A percentile compares a stretch with the other conserved stretches of the same genome.
These are phyloP conservation scores for Drosophila putrida DNA, from an alignment of 2,888 invertebrate species.

Conservation along the genomic window DNA sequence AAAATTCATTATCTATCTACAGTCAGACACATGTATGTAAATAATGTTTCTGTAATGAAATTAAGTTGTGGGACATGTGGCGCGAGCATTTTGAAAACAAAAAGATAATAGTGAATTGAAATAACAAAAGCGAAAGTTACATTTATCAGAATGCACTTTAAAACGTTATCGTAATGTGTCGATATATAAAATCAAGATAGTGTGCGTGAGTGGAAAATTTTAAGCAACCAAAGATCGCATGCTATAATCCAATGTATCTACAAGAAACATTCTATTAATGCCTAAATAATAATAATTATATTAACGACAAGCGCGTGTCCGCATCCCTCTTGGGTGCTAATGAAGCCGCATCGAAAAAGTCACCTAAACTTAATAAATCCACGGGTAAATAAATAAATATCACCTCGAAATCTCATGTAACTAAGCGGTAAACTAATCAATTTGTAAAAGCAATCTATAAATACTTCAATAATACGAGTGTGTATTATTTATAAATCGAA, in stretches of 20 bases:
- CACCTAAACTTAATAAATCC: constrained; percentile 20
- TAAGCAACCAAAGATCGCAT: not conserved
- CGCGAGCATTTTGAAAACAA: not conserved
- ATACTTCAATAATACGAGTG: not conserved
- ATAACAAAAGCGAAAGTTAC: not conserved
- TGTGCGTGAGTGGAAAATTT: constrained; percentile 52
- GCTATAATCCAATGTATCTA: constrained; percentile 29
- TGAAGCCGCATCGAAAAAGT: constrained; percentile 39
- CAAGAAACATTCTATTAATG: constrained; percentile 43
- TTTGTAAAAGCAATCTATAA: constrained; percentile 28
- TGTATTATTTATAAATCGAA: not conserved
- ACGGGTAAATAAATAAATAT: constrained; percentile 2
- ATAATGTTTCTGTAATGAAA: constrained; percentile 33
- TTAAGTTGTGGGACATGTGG: constrained; percentile 9
- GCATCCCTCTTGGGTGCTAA: constrained; percentile 53
- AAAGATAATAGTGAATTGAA: constrained; percentile 4
- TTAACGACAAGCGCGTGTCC: constrained; percentile 69
- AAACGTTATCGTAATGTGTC: constrained; percentile 25
- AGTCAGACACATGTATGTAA: constrained; percentile 5
- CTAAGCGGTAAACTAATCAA: constrained; percentile 9
- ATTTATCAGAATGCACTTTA: constrained; percentile 26
- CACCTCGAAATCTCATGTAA: constrained; percentile 45
- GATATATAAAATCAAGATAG: constrained; percentile 13
- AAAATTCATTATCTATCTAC: constrained; percentile 27
- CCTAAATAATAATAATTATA: constrained; percentile 71